Conservation (phyloP, 2,888 invertebrate genomes). For the Sphinx pinastri region DNA sequence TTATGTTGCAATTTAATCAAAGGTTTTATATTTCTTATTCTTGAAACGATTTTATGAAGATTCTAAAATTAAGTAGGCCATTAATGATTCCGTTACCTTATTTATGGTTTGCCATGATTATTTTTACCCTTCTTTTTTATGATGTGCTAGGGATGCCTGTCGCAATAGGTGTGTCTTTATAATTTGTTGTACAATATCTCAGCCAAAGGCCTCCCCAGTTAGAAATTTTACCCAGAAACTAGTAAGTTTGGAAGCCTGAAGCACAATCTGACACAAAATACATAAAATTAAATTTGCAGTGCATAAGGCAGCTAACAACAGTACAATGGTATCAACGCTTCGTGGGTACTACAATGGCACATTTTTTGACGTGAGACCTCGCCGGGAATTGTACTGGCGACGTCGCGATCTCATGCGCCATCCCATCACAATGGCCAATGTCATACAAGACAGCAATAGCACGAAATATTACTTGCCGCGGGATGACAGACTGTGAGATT, state of each 20-base stretch:
- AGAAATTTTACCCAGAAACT: neutral
- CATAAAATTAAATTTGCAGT: slow-evolving; percentile 43
- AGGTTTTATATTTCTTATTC: no score
- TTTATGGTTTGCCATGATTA: no score
- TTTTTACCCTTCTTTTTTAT: no score
- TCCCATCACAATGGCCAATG: slow-evolving; percentile 59
- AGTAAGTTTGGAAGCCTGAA: neutral
- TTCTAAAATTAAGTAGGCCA: no score
- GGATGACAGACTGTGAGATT: slow-evolving; percentile 61
- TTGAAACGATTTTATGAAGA: no score
- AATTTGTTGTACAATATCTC: no score
- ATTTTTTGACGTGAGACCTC: slow-evolving; percentile 50
- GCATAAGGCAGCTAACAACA: slow-evolving; percentile 52
- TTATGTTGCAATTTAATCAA: no score
- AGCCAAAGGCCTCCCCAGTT: no score
- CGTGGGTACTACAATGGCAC: slow-evolving; percentile 57
- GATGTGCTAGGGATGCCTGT: no score
- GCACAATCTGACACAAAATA: neutral
- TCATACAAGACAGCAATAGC: slow-evolving; percentile 63
- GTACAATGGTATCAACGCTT: slow-evolving; percentile 44
- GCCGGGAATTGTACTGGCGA: slow-evolving; percentile 54
- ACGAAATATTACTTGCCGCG: slow-evolving; percentile 55
- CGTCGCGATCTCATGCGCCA: slow-evolving; percentile 58
- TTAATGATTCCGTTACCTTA: no score
- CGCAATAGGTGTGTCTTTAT: no score